Base-by-base conservation (phyloP, 1,140 invertebrate genomes). In the Cherax quadricarinatus region DNA sequence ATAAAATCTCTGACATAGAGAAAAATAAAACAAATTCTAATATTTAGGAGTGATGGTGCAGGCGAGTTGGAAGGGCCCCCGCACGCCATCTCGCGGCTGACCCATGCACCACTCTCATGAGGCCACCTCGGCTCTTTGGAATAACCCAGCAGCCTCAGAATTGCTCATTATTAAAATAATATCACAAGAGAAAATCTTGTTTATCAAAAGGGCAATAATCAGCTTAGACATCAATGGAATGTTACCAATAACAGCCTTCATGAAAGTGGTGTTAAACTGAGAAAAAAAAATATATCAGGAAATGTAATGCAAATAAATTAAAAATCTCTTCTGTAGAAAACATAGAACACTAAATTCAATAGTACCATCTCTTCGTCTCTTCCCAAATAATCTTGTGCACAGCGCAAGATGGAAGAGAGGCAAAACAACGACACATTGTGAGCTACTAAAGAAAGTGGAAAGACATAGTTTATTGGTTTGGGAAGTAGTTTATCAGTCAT, bases 221-320 rank as follows among this genome's bases (percentile, higher is more conserved):
- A 91, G 53, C 83, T 91, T 86, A 91, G 83, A 91, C 82, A 80
- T 91, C 84, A 86, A 89, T 91, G 90, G 90, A 91, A 91, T 91
- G 90, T 91, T 91, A 91, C 90, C 90, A 91, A 91, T 86, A 91
- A 91, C 90, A 91, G 90, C 90, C 90, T 51, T 91, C 90, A 91
- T 91, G 90, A 91, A 91, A 91, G 90, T 91, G 90, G 90, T 91
- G 90, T 91, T 78, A 86, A 91, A 87, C 88, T 84, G 84, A 90
- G 81, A 90, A 85, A 86, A 86, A 83, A 91, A 86, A 91, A 91
- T 91, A 91, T 91, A 91, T 91, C 90, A 91, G 90, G 90, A 91
- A 91, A 91, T 91, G 90, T 91, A 91, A 91, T 91, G 90, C 90
- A 91, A 89, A 90, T 90, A 86, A 91, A 91, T 86, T 91, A 86